These are phyloP conservation scores for Pseudorhiza aurosa DNA, from an alignment of 30 jellyfish, hydroid and myxozoan genomes.

Conservation along the genomic window DNA sequence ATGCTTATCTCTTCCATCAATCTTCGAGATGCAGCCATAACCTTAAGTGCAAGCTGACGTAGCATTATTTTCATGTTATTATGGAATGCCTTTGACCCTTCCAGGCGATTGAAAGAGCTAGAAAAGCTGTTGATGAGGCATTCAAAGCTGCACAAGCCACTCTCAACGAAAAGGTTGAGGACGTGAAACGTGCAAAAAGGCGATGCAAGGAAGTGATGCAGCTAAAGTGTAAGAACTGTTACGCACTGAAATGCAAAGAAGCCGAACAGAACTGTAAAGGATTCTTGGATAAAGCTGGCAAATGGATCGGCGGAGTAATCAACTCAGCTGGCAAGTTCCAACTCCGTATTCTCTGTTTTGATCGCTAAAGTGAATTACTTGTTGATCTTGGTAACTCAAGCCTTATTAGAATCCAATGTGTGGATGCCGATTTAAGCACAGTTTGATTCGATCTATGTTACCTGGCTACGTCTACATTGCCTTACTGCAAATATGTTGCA, in stretches of 20 bases:
- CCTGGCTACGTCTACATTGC: no score
- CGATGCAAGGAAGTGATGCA: constrained; percentile 84
- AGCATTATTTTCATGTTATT: background rate
- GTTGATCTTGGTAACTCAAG: no score
- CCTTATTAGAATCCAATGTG: no score
- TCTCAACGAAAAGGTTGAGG: constrained; percentile 64
- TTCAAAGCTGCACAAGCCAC: constrained; percentile 84
- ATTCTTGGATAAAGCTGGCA: constrained; percentile 82
- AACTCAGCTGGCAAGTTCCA: constrained; percentile 76
- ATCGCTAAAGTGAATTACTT: no score
- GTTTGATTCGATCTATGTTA: no score
- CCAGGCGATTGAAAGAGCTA: constrained; percentile 89
- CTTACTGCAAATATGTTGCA: no score
- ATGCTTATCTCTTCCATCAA: no score
- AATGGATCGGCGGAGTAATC: constrained; percentile 96
- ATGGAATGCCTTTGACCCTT: background rate
- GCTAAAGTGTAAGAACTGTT: constrained; percentile 77
- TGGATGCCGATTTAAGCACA: no score
- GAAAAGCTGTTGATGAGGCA: constrained; percentile 88
- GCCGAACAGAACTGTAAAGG: constrained; percentile 94
- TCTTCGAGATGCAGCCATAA: background rate
- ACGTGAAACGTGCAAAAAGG: constrained; percentile 76
- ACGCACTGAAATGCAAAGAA: constrained; percentile 78
- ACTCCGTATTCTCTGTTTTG: no score
- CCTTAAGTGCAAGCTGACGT: background rate